Conservation (phyloP, 2,888 invertebrate genomes). For the Oxystoma pomonae region DNA sequence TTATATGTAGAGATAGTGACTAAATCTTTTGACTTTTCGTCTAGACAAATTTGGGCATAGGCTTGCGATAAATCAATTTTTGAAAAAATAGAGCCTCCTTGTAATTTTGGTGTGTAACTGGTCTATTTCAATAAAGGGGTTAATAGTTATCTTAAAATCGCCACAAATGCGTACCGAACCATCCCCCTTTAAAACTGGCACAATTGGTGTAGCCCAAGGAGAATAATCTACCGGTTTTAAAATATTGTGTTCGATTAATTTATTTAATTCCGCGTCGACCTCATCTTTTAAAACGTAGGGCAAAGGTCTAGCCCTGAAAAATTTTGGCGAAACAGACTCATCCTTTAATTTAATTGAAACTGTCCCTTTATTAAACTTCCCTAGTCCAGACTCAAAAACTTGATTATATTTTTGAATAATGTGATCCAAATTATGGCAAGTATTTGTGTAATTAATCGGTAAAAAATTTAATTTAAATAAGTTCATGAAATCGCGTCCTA, state of each 20-base stretch:
- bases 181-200: neutral
- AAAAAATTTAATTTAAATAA: too few species aligned
- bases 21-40: neutral
- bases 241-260: too few species aligned
- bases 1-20: too few species aligned
- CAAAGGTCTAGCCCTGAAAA: constrained; percentile 14
- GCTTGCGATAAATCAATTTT: neutral
- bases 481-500: too few species aligned
- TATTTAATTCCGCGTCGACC: too few species aligned
- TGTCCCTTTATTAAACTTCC: too few species aligned
- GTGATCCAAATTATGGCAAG: too few species aligned
- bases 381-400: too few species aligned
- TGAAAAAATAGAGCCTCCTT: neutral
- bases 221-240: too few species aligned
- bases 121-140: too few species aligned
- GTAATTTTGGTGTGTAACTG: constrained; percentile 6
- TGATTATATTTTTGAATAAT: too few species aligned
- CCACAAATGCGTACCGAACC: neutral
- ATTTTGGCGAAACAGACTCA: constrained; percentile 15
- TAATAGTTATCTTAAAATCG: constrained; percentile 1
- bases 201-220: neutral
- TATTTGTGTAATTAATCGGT: too few species aligned
- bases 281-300: constrained; percentile 1
- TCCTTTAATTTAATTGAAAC: constrained; percentile 21
- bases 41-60: constrained; percentile 1